These are phyloP conservation scores for Arnoldichthys spilopterus DNA, from an alignment of 2,797 vertebrate species.

Conservation along the genomic window DNA sequence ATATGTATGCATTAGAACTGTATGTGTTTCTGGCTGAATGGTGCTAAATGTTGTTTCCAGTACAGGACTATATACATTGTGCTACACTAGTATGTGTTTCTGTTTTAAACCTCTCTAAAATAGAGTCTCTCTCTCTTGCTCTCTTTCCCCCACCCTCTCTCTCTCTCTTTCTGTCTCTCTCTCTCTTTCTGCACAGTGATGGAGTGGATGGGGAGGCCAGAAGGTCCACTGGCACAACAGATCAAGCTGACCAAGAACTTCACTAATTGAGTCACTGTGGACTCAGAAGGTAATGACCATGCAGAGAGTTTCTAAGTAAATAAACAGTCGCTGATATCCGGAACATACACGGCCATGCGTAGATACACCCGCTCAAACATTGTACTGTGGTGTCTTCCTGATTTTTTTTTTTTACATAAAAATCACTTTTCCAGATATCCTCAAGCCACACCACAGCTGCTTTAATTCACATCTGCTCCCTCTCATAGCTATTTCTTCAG, in stretches of 20 bases:
- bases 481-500: conserved; percentile 11
- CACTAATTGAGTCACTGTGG: neutral
- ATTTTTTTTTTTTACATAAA: conserved; percentile 26
- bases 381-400: neutral
- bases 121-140: no score
- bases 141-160: no score
- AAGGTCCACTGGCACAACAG: neutral
- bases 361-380: conserved; percentile 3
- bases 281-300: neutral
- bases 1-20: no score
- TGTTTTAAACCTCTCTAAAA: no score
- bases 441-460: conserved; percentile 16
- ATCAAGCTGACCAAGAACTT: conserved; percentile 13
- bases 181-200: neutral
- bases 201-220: neutral
- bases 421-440: conserved; percentile 26
- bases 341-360: neutral
- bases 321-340: neutral
- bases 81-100: no score
- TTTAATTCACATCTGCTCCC: conserved; percentile 40
- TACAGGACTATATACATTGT: no score
- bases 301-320: conserved; percentile 7
- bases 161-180: neutral
- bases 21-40: no score
- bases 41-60: no score